Base-by-base conservation (phyloP, 2,888 invertebrate genomes). In the Cetonia aurata region DNA sequence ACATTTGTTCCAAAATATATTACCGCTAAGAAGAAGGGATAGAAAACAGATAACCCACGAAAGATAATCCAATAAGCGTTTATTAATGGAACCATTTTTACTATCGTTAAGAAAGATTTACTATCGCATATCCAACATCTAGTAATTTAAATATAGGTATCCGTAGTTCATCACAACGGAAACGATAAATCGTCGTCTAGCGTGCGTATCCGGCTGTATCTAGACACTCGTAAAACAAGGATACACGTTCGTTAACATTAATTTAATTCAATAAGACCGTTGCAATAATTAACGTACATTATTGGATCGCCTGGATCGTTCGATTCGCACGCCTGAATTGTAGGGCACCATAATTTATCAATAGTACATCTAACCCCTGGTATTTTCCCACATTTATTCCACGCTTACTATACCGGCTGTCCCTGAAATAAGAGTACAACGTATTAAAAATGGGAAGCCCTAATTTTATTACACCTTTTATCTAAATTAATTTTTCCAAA, bases 191-290 rank as follows among this genome's bases (percentile, higher is more conserved):
- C 44, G 6, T 6, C 2, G 3, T 10, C 44, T 44, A 44, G 44
- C 44, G 44, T 44, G 44, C 44, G 44, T 44, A 53, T 53, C 12
- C 53, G n/a, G 6, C 9, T 31, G 1, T 53, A 53, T 31, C 12
- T 53, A 25, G 6, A 31, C 10, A 31, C 10, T n/a, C n/a, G 31
- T 53, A 19, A 53, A 31, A 53, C 31, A 53, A 10, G 25, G 53
- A 53, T 31, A 53, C 19, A 31, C 53, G 31, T 53, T 53, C 25
- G 53, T 53, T 53, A 53, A 53, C 53, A 12, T 31, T 12, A 53
- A 53, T 53, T 53, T 53, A 53, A 53, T 53, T 53, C n/a, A 53
- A 53, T 53, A 53, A 53, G 53, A 25, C 25, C 19, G 53, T 53
- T n/a, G 31, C 53, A 53, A 53, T 53, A 53, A 53, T 53, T 53